Conservation (phyloP, 2,113 vertebrate species). For the Brachirus orientalis region DNA sequence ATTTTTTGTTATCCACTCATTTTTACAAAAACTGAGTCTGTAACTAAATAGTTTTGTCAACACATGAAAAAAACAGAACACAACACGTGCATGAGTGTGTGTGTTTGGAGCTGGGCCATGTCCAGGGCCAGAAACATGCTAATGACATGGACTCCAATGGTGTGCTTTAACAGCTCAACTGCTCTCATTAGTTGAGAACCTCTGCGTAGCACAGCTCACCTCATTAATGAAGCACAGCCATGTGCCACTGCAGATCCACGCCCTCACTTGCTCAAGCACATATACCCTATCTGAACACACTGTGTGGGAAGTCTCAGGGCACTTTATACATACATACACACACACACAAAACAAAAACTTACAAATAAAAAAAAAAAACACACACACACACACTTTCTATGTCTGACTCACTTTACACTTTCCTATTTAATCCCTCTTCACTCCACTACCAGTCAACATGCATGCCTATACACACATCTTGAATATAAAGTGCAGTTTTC, state of each 20-base stretch:
- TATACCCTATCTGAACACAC: slow-evolving; percentile 70
- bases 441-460: slow-evolving; percentile 33
- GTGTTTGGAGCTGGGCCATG: slow-evolving; percentile 66
- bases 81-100: slow-evolving; percentile 31
- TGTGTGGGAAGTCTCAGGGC: slow-evolving; percentile 73
- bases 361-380: slow-evolving; percentile 25
- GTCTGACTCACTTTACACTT: slow-evolving; percentile 56
- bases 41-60: slow-evolving; percentile 46
- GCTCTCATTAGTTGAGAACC: slow-evolving; percentile 97
- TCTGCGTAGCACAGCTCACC: slow-evolving; percentile 86
- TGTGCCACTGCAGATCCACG: slow-evolving; percentile 89
- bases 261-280: slow-evolving; percentile 72
- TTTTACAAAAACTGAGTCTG: not conserved
- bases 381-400: slow-evolving; percentile 30
- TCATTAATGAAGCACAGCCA: slow-evolving; percentile 97
- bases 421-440: slow-evolving; percentile 65
- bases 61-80: no score
- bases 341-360: slow-evolving; percentile 13
- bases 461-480: slow-evolving; percentile 54
- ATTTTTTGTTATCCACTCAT: not conserved
- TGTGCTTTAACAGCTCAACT: slow-evolving; percentile 92
- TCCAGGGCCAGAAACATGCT: slow-evolving; percentile 69
- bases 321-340: slow-evolving; percentile 38
- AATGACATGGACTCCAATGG: slow-evolving; percentile 79
- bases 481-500: slow-evolving; percentile 66